Evolutionary conservation across 2,888 invertebrate genomes (phyloP).

Genomic region (Archips crataeganus): DNA sequence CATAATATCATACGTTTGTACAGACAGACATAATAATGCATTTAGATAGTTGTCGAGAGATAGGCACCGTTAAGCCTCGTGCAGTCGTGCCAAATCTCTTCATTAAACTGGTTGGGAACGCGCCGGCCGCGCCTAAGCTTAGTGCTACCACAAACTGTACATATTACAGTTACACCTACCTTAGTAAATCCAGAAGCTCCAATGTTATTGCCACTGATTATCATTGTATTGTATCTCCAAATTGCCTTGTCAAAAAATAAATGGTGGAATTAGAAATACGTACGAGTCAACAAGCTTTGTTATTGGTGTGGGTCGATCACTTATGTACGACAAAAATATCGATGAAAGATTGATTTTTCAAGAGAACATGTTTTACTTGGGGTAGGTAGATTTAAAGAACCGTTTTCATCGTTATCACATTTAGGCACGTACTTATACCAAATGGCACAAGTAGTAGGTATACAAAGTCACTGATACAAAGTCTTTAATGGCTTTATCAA

Average conservation of each 20-base stretch:
- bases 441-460: not conserved
- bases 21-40: slow-evolving; percentile 52
- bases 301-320: not conserved
- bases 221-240: not conserved
- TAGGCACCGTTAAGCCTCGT: slow-evolving; percentile 74
- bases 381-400: not conserved
- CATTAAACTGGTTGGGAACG: slow-evolving; percentile 75
- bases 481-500: slow-evolving; percentile 3
- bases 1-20: slow-evolving; percentile 47
- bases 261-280: too few species aligned
- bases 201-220: not conserved
- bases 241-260: too few species aligned
- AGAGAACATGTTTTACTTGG: not conserved
- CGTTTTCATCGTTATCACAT: not conserved
- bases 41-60: slow-evolving; percentile 60
- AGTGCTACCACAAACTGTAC: slow-evolving; percentile 25
- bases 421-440: slow-evolving; percentile 7
- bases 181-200: not conserved
- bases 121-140: slow-evolving; percentile 50
- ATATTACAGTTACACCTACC: not conserved
- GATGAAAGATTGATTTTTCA: not conserved
- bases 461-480: not conserved
- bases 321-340: not conserved
- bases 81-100: slow-evolving; percentile 83
- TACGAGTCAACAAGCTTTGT: not conserved